phyloP scores from a whole-genome alignment of 2,113 vertebrate genomes.

The Nycticebus coucang region DNA sequence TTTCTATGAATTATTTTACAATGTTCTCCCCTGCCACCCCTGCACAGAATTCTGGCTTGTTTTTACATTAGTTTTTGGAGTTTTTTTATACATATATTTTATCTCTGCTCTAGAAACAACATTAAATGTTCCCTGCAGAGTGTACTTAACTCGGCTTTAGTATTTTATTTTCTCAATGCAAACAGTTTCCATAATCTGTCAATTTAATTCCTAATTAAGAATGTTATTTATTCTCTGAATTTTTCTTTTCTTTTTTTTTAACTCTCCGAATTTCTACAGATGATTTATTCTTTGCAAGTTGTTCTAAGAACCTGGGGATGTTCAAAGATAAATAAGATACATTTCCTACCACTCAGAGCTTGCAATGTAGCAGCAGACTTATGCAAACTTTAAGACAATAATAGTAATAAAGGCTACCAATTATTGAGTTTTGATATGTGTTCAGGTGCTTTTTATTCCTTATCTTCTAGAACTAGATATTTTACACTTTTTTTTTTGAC shows the following conservation, averaged over 20 bases:
- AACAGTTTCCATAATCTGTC: background rate
- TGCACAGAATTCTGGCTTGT: background rate
- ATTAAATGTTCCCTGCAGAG: background rate
- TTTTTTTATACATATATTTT: background rate
- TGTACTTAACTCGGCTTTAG: background rate
- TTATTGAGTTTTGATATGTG: background rate
- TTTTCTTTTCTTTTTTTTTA: background rate
- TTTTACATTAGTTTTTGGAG: constrained; percentile 3
- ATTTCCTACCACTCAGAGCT: background rate
- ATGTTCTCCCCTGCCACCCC: background rate
- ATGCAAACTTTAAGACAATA: background rate
- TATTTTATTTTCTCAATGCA: constrained; percentile 1
- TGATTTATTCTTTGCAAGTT: background rate
- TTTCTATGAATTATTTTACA: background rate
- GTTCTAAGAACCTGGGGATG: background rate
- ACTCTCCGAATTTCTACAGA: constrained; percentile 21
- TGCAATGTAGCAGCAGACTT: background rate
- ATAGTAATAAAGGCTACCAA: background rate
- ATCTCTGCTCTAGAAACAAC: background rate
- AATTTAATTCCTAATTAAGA: constrained; percentile 7
- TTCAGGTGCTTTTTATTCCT: background rate
- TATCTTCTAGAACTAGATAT: background rate
- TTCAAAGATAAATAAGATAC: background rate
- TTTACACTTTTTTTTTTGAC: background rate
- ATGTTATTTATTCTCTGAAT: background rate